These are phyloP conservation scores for Falco novaeseelandiae DNA, from an alignment of 2,797 vertebrate genomes.

Conservation along the genomic window DNA sequence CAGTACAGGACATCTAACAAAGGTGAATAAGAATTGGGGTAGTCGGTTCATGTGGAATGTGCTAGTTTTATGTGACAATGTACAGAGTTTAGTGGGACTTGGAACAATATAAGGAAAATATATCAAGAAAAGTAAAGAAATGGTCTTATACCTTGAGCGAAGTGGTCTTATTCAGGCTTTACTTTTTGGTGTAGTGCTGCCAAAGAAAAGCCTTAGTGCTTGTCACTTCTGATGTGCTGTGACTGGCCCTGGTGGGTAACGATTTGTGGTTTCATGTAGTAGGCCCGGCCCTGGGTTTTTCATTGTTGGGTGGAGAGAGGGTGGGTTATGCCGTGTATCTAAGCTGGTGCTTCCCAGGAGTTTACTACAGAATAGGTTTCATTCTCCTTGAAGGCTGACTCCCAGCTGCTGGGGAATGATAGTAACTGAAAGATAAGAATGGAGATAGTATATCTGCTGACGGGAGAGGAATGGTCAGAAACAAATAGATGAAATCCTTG, in stretches of 20 bases:
- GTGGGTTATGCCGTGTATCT: not conserved
- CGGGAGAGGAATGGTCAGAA: conserved; percentile 21
- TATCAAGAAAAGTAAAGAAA: not conserved
- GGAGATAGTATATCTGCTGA: conserved; percentile 16
- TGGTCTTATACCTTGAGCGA: not conserved
- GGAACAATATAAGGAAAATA: not conserved
- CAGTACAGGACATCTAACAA: conserved; percentile 65
- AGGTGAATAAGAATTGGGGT: conserved; percentile 75
- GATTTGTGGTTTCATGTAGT: not conserved
- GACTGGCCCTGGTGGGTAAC: not conserved
- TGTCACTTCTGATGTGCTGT: not conserved
- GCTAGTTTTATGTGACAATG: not conserved
- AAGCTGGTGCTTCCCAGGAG: not conserved
- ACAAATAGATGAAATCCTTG: not conserved
- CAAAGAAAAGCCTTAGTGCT: not conserved
- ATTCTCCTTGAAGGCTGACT: not conserved
- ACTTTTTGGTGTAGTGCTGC: not conserved
- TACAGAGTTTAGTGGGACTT: not conserved
- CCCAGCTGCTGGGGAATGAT: conserved; percentile 31
- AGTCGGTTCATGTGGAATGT: not conserved
- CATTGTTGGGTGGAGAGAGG: not conserved
- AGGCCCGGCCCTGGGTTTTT: not conserved
- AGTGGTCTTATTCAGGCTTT: not conserved
- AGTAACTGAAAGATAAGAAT: conserved; percentile 53
- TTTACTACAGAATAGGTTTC: not conserved